phyloP scores from a whole-genome alignment of 2,797 vertebrate species.

The Huso huso region DNA sequence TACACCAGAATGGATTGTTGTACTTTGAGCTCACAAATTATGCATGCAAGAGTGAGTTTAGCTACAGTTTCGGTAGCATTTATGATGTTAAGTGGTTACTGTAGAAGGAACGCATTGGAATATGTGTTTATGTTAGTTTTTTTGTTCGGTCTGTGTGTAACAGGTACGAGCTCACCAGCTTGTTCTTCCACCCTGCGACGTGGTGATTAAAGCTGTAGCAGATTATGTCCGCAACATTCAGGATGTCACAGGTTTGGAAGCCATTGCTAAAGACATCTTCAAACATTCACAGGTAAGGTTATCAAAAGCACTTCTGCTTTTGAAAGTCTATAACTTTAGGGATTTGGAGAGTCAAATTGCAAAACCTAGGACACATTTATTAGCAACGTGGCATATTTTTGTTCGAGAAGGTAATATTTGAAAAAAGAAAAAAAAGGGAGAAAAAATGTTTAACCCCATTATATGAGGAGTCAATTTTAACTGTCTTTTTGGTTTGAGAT shows the following conservation, averaged over 20 bases:
- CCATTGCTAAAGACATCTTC: slow-evolving; percentile 88
- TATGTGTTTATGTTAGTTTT: slow-evolving; percentile 14
- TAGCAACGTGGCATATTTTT: too few relatives aligned
- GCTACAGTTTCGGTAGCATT: background rate
- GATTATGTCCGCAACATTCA: slow-evolving; percentile 84
- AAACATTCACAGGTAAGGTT: slow-evolving; percentile 81
- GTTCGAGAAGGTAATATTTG: too few relatives aligned
- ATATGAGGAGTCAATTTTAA: background rate
- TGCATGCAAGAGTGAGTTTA: background rate
- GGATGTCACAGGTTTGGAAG: slow-evolving; percentile 78
- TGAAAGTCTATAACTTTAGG: too few relatives aligned
- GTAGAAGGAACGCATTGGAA: background rate
- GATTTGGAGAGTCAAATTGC: too few relatives aligned
- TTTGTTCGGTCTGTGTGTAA: slow-evolving; percentile 25
- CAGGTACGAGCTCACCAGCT: slow-evolving; percentile 93
- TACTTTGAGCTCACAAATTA: background rate
- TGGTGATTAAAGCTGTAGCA: slow-evolving; percentile 88
- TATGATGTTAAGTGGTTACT: background rate
- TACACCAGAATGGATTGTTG: background rate
- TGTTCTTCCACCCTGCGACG: slow-evolving; percentile 87
- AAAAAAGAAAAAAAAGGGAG: too few relatives aligned
- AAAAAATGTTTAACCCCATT: too few relatives aligned
- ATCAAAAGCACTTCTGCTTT: too few relatives aligned
- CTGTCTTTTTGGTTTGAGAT: background rate
- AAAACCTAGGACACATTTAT: too few relatives aligned